Conservation (phyloP, 2,113 vertebrate genomes). For the Malurus melanocephalus region DNA sequence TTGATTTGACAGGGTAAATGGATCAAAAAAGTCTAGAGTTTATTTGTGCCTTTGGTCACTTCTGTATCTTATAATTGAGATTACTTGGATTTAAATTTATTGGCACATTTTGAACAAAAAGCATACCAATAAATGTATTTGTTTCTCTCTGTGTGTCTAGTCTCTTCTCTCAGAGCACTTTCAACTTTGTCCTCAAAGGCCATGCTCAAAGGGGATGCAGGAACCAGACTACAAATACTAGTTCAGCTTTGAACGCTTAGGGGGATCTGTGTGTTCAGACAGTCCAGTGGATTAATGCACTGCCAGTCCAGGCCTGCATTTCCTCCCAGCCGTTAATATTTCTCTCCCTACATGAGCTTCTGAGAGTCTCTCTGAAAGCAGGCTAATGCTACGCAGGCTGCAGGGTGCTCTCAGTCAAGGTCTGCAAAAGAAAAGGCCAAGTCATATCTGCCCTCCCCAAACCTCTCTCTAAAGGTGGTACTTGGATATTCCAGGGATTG, state of each 20-base stretch:
- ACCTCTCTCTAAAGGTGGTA: neutral
- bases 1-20: neutral
- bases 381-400: fast-evolving
- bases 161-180: neutral
- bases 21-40: neutral
- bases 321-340: neutral
- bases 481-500: neutral
- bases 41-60: neutral
- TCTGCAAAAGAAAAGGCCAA: neutral
- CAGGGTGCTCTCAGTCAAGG: neutral
- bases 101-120: neutral
- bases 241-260: neutral
- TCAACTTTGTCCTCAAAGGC: neutral
- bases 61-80: neutral
- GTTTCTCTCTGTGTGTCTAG: neutral
- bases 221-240: neutral
- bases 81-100: neutral
- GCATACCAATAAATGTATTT: neutral
- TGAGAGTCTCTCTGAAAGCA: neutral
- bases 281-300: neutral
- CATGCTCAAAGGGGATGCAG: neutral
- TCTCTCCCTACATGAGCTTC: neutral
- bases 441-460: neutral
- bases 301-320: neutral
- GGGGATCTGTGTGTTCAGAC: neutral